Percentiles rank a stretch among this genome's conserved stretches.
These are phyloP conservation scores for Amiota mariae DNA, from an alignment of 2,888 invertebrate species.

Conservation along the genomic window DNA sequence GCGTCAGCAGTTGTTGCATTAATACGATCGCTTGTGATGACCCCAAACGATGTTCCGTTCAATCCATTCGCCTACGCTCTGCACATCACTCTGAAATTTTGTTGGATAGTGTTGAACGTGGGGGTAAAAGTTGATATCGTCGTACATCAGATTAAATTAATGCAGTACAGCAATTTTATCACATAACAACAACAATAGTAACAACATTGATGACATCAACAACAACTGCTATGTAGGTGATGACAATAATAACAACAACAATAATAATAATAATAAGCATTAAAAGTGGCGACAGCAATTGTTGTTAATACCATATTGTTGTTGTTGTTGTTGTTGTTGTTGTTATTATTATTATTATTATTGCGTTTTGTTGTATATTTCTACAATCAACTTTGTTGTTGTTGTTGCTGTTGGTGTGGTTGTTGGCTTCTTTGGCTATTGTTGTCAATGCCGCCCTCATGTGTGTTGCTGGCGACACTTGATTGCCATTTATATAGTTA, in stretches of 20 bases:
- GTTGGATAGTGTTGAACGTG: not conserved
- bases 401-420: not conserved
- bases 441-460: conserved; percentile 7
- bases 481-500: conserved; percentile 26
- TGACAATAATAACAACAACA: conserved; percentile 36
- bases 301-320: conserved; percentile 42
- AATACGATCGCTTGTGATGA: conserved; percentile 5
- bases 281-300: conserved; percentile 46
- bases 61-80: not conserved
- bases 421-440: not conserved
- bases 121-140: conserved; percentile 49
- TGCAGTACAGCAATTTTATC: conserved; percentile 64
- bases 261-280: conserved; percentile 14
- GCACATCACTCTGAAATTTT: not conserved
- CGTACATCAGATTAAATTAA: conserved; percentile 63
- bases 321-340: conserved; percentile 31
- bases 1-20: conserved; percentile 35
- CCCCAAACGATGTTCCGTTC: not conserved
- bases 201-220: conserved; percentile 24
- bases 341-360: too few species aligned
- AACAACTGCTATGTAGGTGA: not conserved
- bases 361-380: not conserved
- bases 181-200: conserved; percentile 46
- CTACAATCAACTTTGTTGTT: conserved; percentile 12
- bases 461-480: not conserved